These are phyloP conservation scores for Lordiphosa fenestrarum DNA, from an alignment of 2,888 invertebrate species.

Conservation along the genomic window DNA sequence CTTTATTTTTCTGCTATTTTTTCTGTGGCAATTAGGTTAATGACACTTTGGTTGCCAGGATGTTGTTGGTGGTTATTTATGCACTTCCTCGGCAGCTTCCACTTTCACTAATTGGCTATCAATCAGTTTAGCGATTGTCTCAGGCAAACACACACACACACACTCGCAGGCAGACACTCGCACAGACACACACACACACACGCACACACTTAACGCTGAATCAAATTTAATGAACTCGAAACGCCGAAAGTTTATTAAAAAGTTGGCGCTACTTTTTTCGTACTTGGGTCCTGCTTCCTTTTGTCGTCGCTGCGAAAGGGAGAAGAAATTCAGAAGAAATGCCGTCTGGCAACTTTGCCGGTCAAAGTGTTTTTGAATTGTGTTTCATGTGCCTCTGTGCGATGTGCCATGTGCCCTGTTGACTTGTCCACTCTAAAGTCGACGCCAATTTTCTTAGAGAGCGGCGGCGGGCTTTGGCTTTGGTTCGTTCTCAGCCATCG, in stretches of 20 bases:
- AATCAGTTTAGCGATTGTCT: conserved; percentile 53
- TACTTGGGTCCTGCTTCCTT: conserved; percentile 6
- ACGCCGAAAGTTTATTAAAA: conserved; percentile 64
- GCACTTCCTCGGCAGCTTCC: conserved; percentile 34
- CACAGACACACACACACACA: conserved; percentile 21
- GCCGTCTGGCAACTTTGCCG: conserved; percentile 78
- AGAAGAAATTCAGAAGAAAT: conserved; percentile 62
- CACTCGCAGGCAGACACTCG: neutral
- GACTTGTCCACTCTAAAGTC: conserved; percentile 71
- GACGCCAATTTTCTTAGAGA: conserved; percentile 67
- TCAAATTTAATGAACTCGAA: conserved; percentile 70
- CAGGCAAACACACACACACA: conserved; percentile 5
- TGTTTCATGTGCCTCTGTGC: conserved; percentile 64
- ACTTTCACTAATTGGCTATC: conserved; percentile 65
- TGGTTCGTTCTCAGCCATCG: conserved; percentile 27
- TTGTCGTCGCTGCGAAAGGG: conserved; percentile 49
- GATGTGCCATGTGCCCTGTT: conserved; percentile 24
- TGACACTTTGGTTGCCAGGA: conserved; percentile 63
- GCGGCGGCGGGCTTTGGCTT: conserved; percentile 35
- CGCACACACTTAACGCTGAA: conserved; percentile 48
- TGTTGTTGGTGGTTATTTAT: conserved; percentile 54
- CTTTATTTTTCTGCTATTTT: conserved; percentile 28
- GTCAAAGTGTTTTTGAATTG: conserved; percentile 78
- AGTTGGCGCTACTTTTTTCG: conserved; percentile 32
- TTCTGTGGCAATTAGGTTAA: conserved; percentile 68